Evolutionary conservation across 2,113 vertebrate species (phyloP).

Genomic region (Sula dactylatra): DNA sequence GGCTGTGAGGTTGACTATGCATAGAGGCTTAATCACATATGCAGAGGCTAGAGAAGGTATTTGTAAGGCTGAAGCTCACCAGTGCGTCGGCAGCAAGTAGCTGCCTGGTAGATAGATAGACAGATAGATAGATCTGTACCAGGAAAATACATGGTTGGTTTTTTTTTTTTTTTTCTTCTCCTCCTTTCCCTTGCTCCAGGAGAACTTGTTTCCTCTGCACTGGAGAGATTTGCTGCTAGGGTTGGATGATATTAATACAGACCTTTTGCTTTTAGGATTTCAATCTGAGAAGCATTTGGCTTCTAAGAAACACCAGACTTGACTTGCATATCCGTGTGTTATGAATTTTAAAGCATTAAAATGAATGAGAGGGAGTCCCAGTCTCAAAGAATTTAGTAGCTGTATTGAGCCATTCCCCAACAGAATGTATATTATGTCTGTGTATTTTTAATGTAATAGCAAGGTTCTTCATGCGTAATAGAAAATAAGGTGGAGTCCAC

Average conservation of each 20-base stretch:
- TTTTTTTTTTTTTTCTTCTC: neutral
- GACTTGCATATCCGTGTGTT: neutral
- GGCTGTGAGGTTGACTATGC: conserved; percentile 73
- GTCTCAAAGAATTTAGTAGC: neutral
- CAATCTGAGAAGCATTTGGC: neutral
- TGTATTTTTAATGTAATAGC: conserved; percentile 32
- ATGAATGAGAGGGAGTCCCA: neutral
- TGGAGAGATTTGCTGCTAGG: neutral
- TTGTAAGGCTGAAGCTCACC: conserved; percentile 48
- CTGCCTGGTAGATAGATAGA: neutral
- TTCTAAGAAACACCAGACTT: neutral
- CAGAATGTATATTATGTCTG: neutral
- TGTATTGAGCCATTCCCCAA: neutral
- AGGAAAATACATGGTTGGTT: neutral
- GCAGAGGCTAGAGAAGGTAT: conserved; percentile 45
- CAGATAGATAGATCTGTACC: neutral
- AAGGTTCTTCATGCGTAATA: conserved; percentile 7
- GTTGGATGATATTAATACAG: neutral
- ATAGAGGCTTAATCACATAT: conserved; percentile 71
- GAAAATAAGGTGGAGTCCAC: conserved; percentile 38
- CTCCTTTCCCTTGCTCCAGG: neutral
- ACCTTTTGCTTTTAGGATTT: conserved; percentile 39
- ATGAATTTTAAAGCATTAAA: neutral
- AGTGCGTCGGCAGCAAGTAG: conserved; percentile 27
- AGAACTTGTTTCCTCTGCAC: neutral